These are phyloP conservation scores for Clarias fuscus DNA, from an alignment of 2,797 vertebrate species.

Conservation along the genomic window DNA sequence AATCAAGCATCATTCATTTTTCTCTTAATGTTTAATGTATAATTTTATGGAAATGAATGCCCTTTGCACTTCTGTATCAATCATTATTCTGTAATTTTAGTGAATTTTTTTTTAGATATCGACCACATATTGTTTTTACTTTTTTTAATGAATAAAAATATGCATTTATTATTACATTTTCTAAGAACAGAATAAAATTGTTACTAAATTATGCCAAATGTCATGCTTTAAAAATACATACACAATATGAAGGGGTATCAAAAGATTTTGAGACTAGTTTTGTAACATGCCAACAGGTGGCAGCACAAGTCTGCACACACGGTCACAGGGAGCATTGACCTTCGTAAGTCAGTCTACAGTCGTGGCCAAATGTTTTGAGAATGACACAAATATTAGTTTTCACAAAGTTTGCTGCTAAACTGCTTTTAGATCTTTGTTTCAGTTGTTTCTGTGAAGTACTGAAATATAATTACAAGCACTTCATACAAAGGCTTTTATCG, in stretches of 20 bases:
- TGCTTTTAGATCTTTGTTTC: too few relatives aligned
- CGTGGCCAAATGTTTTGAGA: too few relatives aligned
- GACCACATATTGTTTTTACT: slow-evolving; percentile 33
- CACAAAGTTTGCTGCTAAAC: too few relatives aligned
- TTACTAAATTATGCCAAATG: not conserved
- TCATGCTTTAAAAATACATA: not conserved
- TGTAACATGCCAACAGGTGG: too few relatives aligned
- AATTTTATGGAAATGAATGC: slow-evolving; percentile 12
- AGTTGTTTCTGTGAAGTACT: too few relatives aligned
- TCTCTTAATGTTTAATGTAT: not conserved
- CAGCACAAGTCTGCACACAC: too few relatives aligned
- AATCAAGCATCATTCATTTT: slow-evolving; percentile 16
- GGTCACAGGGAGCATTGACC: too few relatives aligned
- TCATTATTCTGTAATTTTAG: not conserved
- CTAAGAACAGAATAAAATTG: slow-evolving; percentile 18
- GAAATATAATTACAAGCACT: too few relatives aligned
- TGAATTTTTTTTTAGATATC: not conserved
- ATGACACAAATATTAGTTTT: too few relatives aligned
- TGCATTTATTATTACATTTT: slow-evolving; percentile 40
- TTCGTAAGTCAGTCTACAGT: too few relatives aligned
- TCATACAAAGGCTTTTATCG: too few relatives aligned
- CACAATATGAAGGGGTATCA: not conserved
- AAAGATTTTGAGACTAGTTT: too few relatives aligned
- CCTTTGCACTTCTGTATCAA: slow-evolving; percentile 30
- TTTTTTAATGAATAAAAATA: slow-evolving; percentile 34